Evolutionary conservation across 2,797 vertebrate genomes (phyloP), one percentile per base, ranked within the genome.

Genomic region (Enteromius fasciolatus): DNA sequence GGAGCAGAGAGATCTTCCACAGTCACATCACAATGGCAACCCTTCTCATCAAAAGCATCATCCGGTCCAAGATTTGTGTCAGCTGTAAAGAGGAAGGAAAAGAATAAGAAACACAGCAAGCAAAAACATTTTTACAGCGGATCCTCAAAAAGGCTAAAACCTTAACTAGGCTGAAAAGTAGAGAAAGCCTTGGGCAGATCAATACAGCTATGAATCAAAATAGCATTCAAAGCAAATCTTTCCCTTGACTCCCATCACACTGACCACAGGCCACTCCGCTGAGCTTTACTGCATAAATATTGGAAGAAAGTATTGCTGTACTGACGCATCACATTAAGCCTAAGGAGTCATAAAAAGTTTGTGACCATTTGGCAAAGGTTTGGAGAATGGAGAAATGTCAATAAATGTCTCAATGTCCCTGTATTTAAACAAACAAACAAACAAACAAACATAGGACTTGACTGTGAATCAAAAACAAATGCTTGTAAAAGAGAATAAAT

Each of bases 1-100:
- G 97, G 94, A 59, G 98, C 96, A 64, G 97, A 95, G 87, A 99
- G 93, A 91, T 99, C 98, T 92, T 98, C 97, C 78, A 97, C 96
- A 0, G 96, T 97, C 87, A 99, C 95, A 67, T 99, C 97, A 73
- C 97, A 98, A 88, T 98, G 97, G 89, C 97, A 99, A 84, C 96
- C 97, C 91, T 96, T 97, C 25, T 98, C 97, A 86, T 98, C 98
- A 10, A 96, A 97, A 17, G 93, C 93, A 31, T 99, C 98, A 46
- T 99, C 98, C 3, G 92, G 94, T 75, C 95, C 94, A 79, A 97
- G 91, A 81, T 93, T 95, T 61, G 95, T 95, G 86, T 99, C 97
- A 87, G 95, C 96, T 97, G 92, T 68, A 4, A 33, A 33, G n/a
- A 7, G 1, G 63, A 39, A 59, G 28, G 12, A 23, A 76, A 67